Percentiles rank a stretch among this genome's conserved stretches.
Evolutionary conservation across 30 jellyfish, hydroid and myxozoan species (phyloP).

Genomic region (Cassiopea andromeda): DNA sequence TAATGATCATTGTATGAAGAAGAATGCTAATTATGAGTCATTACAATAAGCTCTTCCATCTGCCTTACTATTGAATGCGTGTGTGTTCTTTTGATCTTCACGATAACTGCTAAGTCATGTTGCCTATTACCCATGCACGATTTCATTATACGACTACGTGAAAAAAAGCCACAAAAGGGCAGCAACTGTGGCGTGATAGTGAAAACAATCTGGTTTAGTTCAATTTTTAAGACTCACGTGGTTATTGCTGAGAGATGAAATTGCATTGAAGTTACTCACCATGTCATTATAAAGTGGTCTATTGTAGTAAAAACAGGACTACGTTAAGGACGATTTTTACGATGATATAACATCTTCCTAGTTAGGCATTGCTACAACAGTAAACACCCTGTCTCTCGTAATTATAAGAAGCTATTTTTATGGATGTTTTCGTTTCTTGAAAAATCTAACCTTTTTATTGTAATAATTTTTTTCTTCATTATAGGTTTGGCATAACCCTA

Average conservation of each 20-base stretch:
- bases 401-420: no score
- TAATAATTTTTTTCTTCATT: neutral
- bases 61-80: neutral
- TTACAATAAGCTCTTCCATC: neutral
- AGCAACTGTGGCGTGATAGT: neutral
- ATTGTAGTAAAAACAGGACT: no score
- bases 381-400: no score
- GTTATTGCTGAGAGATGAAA: no score
- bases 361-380: no score
- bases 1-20: neutral
- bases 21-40: neutral
- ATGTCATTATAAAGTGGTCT: no score
- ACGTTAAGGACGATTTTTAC: no score
- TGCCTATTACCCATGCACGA: neutral
- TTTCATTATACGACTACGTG: neutral
- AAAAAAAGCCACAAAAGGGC: neutral
- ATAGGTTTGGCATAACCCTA: slow-evolving; percentile 76
- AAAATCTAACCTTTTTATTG: neutral
- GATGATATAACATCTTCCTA: no score
- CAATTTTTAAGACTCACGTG: no score
- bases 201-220: neutral
- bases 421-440: neutral
- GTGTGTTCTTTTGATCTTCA: neutral
- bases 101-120: neutral
- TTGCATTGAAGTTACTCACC: no score